A percentile compares a stretch with the other conserved stretches of the same genome.
Conservation (phyloP, 2,797 vertebrate genomes). For the Mallotus villosus region DNA sequence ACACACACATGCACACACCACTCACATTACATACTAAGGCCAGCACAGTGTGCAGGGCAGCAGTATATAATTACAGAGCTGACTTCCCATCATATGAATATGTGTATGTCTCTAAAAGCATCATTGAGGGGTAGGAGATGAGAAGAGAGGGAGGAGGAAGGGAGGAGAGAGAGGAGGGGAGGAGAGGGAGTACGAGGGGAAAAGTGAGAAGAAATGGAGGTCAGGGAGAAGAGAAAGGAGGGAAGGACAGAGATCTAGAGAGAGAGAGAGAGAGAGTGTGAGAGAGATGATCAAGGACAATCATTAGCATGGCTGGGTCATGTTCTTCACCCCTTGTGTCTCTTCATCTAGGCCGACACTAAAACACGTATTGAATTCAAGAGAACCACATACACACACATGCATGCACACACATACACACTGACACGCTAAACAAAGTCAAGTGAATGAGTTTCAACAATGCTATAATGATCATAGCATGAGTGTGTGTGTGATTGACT, state of each 20-base stretch:
- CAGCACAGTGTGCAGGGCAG: constrained; percentile 47
- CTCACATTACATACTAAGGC: not conserved
- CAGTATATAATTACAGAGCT: constrained; percentile 47
- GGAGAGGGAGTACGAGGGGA: not conserved
- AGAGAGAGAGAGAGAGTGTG: not conserved
- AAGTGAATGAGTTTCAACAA: too few species aligned
- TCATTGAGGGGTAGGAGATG: not conserved
- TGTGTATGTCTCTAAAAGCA: too few species aligned
- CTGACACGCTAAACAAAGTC: too few species aligned
- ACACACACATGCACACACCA: constrained; percentile 18
- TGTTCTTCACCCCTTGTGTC: too few species aligned
- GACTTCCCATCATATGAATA: too few species aligned
- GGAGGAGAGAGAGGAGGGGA: not conserved
- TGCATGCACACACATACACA: too few species aligned
- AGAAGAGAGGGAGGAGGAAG: not conserved
- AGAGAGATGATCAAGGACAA: not conserved
- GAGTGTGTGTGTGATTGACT: not conserved
- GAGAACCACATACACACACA: too few species aligned
- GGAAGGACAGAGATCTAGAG: not conserved
- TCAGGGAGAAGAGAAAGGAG: not conserved
- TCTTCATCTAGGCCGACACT: too few species aligned
- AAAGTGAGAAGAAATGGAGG: not conserved
- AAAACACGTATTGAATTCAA: too few species aligned
- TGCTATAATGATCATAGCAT: constrained; percentile 4
- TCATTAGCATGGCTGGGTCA: too few species aligned